Percentiles rank a stretch among this genome's conserved stretches.
Evolutionary conservation across 2,113 vertebrate genomes (phyloP).

Genomic region (Dasyprocta punctata): DNA sequence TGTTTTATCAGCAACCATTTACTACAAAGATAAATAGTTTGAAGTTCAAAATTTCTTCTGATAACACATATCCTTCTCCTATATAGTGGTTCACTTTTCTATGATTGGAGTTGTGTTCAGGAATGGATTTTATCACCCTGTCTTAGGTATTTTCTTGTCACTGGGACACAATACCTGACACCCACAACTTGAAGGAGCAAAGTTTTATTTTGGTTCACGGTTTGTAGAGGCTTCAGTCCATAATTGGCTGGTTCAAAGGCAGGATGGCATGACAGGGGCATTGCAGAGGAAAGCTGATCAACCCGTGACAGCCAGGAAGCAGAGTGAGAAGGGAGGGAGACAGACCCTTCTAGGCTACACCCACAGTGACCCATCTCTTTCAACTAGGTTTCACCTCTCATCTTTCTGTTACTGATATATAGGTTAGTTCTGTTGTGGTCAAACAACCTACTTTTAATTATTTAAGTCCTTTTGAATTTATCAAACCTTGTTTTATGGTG

Average conservation of each 20-base stretch:
- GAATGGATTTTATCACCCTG: background rate
- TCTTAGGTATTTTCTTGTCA: background rate
- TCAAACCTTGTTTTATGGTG: background rate
- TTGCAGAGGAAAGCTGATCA: background rate
- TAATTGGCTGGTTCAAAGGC: background rate
- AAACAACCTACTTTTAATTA: constrained; percentile 36
- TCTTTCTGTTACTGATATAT: background rate
- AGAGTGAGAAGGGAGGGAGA: background rate
- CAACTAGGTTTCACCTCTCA: background rate
- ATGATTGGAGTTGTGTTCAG: background rate
- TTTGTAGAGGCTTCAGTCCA: background rate
- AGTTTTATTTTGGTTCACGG: background rate
- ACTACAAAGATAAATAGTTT: background rate
- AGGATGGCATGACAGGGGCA: background rate
- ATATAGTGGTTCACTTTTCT: constrained; percentile 9
- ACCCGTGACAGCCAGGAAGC: background rate
- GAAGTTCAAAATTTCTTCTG: constrained; percentile 2
- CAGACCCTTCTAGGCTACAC: background rate
- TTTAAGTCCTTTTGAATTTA: constrained; percentile 33
- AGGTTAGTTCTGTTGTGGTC: background rate
- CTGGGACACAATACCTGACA: background rate
- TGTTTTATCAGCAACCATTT: background rate
- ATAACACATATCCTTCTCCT: background rate
- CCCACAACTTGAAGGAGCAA: background rate
- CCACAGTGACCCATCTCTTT: background rate